Evolutionary conservation across 2,113 vertebrate genomes (phyloP).

Genomic region (Danionella cerebrum): DNA sequence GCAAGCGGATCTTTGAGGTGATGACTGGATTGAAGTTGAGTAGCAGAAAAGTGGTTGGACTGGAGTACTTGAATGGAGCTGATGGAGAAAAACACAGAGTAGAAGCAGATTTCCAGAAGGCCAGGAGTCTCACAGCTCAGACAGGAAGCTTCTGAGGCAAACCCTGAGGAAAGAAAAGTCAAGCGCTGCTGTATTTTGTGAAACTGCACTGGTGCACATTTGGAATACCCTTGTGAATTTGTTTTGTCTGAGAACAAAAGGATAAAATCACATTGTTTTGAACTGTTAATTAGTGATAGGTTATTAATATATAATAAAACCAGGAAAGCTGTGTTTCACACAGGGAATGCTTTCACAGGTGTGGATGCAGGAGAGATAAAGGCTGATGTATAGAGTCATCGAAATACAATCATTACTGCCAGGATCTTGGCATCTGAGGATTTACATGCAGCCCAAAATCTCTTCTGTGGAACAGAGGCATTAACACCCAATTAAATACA

Average conservation of each 20-base stretch:
- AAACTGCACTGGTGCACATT: background rate
- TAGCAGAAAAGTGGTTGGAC: too few relatives aligned
- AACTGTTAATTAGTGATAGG: too few relatives aligned
- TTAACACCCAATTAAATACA: constrained; percentile 54
- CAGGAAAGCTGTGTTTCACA: too few relatives aligned
- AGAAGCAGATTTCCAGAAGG: background rate
- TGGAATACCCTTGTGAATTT: background rate
- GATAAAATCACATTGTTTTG: background rate
- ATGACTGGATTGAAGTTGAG: too few relatives aligned
- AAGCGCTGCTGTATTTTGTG: too few relatives aligned
- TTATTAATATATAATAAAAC: too few relatives aligned
- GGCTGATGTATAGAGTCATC: constrained; percentile 23
- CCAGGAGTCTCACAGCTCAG: background rate
- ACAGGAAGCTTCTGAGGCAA: background rate
- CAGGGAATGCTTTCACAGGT: too few relatives aligned
- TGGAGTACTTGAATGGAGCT: too few relatives aligned
- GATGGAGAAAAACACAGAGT: background rate
- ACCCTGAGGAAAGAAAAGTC: background rate
- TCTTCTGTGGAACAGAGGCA: constrained; percentile 31
- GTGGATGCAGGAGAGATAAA: background rate
- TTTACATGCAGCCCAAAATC: background rate
- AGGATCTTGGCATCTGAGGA: constrained; percentile 3
- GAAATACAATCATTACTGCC: constrained; percentile 14
- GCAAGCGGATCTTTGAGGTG: too few relatives aligned
- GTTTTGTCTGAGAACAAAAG: constrained; percentile 11